Evolutionary conservation across 2,113 vertebrate genomes (phyloP), one percentile per base, ranked within the genome.

Genomic region (Ophthalmotilapia sp.): DNA sequence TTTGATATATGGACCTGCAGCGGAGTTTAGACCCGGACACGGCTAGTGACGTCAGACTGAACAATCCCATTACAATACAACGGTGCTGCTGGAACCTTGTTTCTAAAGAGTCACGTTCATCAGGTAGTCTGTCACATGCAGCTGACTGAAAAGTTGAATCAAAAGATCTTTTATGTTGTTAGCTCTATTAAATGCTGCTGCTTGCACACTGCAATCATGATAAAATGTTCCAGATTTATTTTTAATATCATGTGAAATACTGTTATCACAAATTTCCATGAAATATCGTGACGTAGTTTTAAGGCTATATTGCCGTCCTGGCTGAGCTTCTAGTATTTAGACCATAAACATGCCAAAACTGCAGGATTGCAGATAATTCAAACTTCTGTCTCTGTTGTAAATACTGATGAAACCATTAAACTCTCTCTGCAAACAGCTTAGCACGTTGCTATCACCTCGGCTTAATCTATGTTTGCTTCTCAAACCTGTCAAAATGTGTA

Each of bases 171-270:
- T 73, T 45, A 40, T 68, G 38, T 17, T 0, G 21, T 38, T 21
- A 65, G 1, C 13, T 5, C 68, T 26, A 73, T 26, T 45, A 73
- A 73, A 73, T 6, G 68, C 68, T 73, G 38, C 38, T 15, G n/a
- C 62, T 70, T 70, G 62, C 36, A 70, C 1, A 0, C 36, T 70
- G n/a, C 65, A 42, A 1, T 70, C 65, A 26, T 70, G 65, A 42
- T 1, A 26, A 42, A 70, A 70, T 26, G 1, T 70, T 45, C 19
- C 12, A 40, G 19, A 65, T 65, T 65, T 2, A 23, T 70, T 70
- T 42, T 70, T 6, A 23, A 17, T 10, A 73, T 73, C 1, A 0
- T 26, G 12, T 15, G 21, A 26, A 73, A 17, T 45, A 23, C 21
- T 45, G 21, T 73, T 45, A 45, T 73, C 40, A 7, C 68, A 73